These are phyloP conservation scores for Bryconaethiops microstoma DNA, from an alignment of 2,797 vertebrate species.

Conservation along the genomic window DNA sequence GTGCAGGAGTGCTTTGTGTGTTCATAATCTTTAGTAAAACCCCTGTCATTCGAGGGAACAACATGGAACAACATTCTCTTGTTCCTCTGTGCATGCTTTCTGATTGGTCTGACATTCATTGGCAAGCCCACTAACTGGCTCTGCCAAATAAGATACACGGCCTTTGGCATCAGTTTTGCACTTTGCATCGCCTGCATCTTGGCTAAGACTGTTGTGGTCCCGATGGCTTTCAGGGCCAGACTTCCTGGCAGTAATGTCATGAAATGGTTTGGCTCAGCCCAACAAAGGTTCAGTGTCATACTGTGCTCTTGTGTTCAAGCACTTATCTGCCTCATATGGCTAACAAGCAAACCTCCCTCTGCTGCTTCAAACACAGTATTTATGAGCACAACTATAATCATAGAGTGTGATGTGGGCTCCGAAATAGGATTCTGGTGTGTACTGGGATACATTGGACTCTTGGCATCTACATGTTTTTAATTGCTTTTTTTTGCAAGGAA, in stretches of 20 bases:
- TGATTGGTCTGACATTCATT: conserved; percentile 72
- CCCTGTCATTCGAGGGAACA: conserved; percentile 75
- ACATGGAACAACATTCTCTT: conserved; percentile 76
- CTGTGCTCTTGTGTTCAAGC: conserved; percentile 71
- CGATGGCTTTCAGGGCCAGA: conserved; percentile 74
- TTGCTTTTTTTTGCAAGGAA: conserved; percentile 75
- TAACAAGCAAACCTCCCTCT: conserved; percentile 67
- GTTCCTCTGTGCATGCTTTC: conserved; percentile 74
- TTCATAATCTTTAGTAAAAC: conserved; percentile 68
- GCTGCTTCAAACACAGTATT: conserved; percentile 64
- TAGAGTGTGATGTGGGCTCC: conserved; percentile 73
- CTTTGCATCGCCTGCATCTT: conserved; percentile 79
- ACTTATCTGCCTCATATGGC: conserved; percentile 72
- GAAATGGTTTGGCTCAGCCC: conserved; percentile 73
- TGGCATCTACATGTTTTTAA: conserved; percentile 73
- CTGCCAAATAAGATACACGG: conserved; percentile 72
- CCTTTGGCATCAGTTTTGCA: conserved; percentile 76
- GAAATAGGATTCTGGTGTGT: conserved; percentile 74
- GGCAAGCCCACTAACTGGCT: conserved; percentile 74
- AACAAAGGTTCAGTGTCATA: conserved; percentile 71
- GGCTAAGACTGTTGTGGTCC: conserved; percentile 75
- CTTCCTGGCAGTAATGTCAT: conserved; percentile 70
- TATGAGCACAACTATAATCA: conserved; percentile 66
- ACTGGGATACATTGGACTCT: conserved; percentile 74
- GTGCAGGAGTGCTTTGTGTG: conserved; percentile 62